Percentiles rank a stretch among this genome's conserved stretches.
Conservation (phyloP, 2,888 invertebrate species). For the Acleris laterana region DNA sequence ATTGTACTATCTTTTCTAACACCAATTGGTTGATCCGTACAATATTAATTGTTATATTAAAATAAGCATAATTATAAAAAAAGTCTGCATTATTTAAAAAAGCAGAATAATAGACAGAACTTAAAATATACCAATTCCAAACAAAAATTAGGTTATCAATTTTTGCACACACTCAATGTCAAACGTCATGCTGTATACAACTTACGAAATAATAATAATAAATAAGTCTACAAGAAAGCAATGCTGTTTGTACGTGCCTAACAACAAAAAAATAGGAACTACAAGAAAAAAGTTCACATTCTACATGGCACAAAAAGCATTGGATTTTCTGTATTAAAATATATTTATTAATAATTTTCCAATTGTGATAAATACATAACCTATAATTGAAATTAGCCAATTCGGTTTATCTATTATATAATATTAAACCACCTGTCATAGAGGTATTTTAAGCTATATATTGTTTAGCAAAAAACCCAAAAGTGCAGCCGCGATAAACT, state of each 20-base stretch:
- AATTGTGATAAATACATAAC: slow-evolving; percentile 26
- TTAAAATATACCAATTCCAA: slow-evolving; percentile 22
- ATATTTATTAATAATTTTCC: slow-evolving; percentile 18
- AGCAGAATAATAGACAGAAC: slow-evolving; percentile 28
- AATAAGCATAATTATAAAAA: neutral
- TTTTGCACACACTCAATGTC: slow-evolving; percentile 25
- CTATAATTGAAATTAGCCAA: slow-evolving; percentile 26
- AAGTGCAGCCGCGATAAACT: slow-evolving; percentile 46
- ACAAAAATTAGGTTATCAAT: slow-evolving; percentile 15
- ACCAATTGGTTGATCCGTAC: neutral
- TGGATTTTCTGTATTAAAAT: slow-evolving; percentile 34
- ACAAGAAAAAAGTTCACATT: slow-evolving; percentile 14
- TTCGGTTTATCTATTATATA: slow-evolving; percentile 18
- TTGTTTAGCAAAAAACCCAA: slow-evolving; percentile 47
- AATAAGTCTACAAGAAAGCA: slow-evolving; percentile 30
- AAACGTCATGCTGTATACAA: slow-evolving; percentile 43
- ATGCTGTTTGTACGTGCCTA: slow-evolving; percentile 45
- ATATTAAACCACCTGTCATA: slow-evolving; percentile 41
- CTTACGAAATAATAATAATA: slow-evolving; percentile 28
- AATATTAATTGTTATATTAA: neutral
- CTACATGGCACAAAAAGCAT: slow-evolving; percentile 47
- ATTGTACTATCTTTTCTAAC: neutral
- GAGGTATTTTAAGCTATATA: slow-evolving; percentile 42
- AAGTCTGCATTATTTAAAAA: neutral
- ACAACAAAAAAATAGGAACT: slow-evolving; percentile 10